Evolutionary conservation across 2,797 vertebrate genomes (phyloP), one percentile per base, ranked within the genome.

Genomic region (Halcyon smyrnensis): DNA sequence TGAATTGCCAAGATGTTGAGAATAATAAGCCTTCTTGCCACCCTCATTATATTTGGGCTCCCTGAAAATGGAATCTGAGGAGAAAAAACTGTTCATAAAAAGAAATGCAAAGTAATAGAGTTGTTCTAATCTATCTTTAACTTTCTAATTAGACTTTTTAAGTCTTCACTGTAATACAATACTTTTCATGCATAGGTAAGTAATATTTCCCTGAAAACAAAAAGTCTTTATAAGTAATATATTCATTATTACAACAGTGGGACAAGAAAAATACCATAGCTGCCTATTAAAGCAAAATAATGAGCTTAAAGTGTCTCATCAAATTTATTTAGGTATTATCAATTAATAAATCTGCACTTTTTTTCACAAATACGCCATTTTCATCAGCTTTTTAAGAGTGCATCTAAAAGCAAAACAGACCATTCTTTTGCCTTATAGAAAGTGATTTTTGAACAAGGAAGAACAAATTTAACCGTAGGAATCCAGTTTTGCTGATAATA

Each of bases 71-170:
- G 12, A 93, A 79, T 69, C 4, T 2, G 25, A 93, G 51, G 11
- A 89, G 54, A 91, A 93, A 88, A 93, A 88, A 41, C 7, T 57
- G 24, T 30, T 96, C 41, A 83, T 94, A 95, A 86, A 90, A 93
- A 91, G 37, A 95, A 71, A 91, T 80, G 34, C n/a, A 84, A 89
- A 92, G 18, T 59, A 87, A 94, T 78, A 75, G 34, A 46, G 36
- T 95, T 95, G 6, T 5, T 79, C 34, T 89, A 71, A 77, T 85
- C 63, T 89, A 65, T 5, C 62, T 93, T 95, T 91, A 84, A 84
- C 63, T 77, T 80, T 71, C 51, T 93, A 84, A 96, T 91, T 93
- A 87, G 10, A 28, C 91, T 92, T 90, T 91, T 93, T 50, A 91
- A 89, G 8, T 87, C 24, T 84, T 87, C 59, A 78, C 8, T 85